phyloP scores from a whole-genome alignment of 2,113 vertebrate species.

The Psilopsiagon aurifrons region DNA sequence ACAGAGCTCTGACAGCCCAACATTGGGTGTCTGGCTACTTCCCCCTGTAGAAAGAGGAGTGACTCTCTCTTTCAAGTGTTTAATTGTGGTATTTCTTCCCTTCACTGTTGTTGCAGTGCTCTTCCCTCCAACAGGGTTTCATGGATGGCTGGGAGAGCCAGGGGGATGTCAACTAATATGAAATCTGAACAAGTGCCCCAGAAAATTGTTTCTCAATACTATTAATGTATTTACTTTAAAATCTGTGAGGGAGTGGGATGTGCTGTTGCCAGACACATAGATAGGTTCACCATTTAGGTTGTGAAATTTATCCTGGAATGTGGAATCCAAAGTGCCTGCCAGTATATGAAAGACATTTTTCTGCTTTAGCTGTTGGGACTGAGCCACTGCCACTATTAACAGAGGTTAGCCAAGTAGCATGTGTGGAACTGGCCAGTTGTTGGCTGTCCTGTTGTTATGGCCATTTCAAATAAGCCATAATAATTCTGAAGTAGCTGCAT shows the following conservation, averaged over 20 bases:
- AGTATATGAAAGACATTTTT: background rate
- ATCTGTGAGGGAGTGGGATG: background rate
- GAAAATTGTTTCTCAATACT: background rate
- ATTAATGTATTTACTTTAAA: background rate
- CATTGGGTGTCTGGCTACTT: fast-evolving
- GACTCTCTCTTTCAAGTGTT: background rate
- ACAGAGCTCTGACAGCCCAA: background rate
- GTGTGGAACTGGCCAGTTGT: background rate
- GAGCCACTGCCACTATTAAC: background rate
- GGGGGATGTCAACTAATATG: background rate
- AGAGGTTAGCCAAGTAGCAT: background rate
- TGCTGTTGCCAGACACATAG: background rate
- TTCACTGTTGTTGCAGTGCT: background rate
- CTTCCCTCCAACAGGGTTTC: background rate
- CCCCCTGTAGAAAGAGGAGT: background rate
- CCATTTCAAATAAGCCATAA: background rate
- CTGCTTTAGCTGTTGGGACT: background rate
- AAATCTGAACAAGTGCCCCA: background rate
- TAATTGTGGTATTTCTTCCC: background rate
- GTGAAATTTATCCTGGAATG: background rate
- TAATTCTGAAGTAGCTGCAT: background rate
- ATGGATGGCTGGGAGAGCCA: background rate
- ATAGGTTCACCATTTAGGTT: background rate
- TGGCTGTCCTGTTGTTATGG: fast-evolving
- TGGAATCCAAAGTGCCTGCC: background rate